Percentiles rank a stretch among this genome's conserved stretches.
phyloP scores from a whole-genome alignment of 2,113 vertebrate genomes.

The Burhinus bistriatus region DNA sequence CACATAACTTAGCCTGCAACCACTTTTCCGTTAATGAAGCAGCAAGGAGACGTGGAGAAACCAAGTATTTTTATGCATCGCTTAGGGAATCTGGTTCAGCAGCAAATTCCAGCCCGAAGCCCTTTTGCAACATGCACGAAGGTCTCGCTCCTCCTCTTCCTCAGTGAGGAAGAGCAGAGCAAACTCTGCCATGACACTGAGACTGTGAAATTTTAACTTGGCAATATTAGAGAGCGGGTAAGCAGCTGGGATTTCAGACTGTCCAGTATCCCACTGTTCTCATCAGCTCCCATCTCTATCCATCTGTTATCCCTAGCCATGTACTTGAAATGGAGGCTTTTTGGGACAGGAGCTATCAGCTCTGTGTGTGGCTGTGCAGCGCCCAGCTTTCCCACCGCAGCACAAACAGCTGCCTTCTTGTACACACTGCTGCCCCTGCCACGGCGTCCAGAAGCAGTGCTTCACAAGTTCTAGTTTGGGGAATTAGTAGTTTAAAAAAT shows the following conservation, averaged over 20 bases:
- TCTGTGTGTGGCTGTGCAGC: background rate
- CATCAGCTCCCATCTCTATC: background rate
- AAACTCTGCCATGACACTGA: background rate
- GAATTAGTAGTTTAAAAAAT: background rate
- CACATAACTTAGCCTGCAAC: background rate
- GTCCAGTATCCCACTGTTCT: background rate
- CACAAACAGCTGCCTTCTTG: background rate
- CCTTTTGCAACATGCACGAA: background rate
- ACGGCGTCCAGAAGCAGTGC: accelerated
- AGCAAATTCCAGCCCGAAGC: background rate
- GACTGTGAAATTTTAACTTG: background rate
- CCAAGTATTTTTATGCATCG: background rate
- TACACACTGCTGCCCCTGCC: background rate
- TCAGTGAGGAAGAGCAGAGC: background rate
- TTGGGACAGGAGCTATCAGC: background rate
- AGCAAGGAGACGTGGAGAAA: background rate
- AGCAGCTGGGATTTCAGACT: background rate
- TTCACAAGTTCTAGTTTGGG: background rate
- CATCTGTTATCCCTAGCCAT: background rate
- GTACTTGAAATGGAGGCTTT: background rate
- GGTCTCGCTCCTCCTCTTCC: background rate
- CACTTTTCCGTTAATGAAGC: background rate
- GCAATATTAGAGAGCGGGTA: background rate
- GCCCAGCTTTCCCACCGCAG: accelerated
- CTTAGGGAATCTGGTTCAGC: background rate